These are phyloP conservation scores for Saturnia japonica DNA, from an alignment of 2,888 invertebrate genomes.

Conservation along the genomic window DNA sequence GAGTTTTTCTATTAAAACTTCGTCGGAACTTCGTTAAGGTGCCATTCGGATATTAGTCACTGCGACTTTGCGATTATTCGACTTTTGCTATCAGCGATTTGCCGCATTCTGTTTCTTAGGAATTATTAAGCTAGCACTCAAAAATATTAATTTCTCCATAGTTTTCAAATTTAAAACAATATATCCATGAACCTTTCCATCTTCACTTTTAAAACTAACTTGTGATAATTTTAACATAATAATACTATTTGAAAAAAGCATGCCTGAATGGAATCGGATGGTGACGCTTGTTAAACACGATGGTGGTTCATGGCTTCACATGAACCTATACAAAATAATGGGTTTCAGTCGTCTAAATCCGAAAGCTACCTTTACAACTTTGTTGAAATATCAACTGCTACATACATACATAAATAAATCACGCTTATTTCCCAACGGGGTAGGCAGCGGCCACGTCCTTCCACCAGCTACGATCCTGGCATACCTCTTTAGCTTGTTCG, in stretches of 20 bases:
- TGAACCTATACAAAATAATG: not conserved
- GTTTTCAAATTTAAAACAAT: no score
- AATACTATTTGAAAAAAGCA: not conserved
- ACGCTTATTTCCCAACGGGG: no score
- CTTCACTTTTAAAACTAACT: no score
- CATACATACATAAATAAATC: no score
- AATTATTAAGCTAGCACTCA: not conserved
- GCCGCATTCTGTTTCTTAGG: no score
- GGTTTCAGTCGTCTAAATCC: not conserved
- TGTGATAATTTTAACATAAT: no score
- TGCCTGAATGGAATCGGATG: not conserved
- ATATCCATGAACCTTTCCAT: no score
- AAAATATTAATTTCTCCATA: not conserved
- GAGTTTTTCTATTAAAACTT: constrained; percentile 32
- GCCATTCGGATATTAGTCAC: not conserved
- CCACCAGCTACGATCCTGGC: no score
- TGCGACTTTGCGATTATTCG: not conserved
- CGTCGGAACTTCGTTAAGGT: constrained; percentile 12
- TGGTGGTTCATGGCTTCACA: not conserved
- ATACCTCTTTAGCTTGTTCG: no score
- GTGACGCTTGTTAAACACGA: not conserved
- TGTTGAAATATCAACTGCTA: not conserved
- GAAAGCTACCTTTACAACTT: not conserved
- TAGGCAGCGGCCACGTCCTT: no score
- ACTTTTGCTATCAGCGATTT: not conserved